Percentiles rank a stretch among this genome's conserved stretches.
These are phyloP conservation scores for Pocota personata DNA, from an alignment of 2,888 invertebrate species.

Conservation along the genomic window DNA sequence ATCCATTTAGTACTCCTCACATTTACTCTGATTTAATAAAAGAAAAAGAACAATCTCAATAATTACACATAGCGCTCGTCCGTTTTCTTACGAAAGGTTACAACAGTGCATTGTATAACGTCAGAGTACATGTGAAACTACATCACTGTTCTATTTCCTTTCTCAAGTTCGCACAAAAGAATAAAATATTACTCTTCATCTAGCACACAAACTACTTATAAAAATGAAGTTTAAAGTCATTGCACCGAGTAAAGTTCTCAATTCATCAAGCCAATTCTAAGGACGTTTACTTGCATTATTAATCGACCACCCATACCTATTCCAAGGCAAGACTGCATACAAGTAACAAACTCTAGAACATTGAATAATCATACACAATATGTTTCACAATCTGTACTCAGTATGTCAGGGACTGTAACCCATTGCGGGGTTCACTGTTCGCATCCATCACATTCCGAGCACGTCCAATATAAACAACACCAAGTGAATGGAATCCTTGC, in stretches of 20 bases:
- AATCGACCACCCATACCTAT: background rate
- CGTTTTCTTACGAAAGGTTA: no score
- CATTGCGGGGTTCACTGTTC: constrained; percentile 41
- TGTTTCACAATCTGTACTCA: constrained; percentile 20
- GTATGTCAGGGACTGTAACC: constrained; percentile 11
- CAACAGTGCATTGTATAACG: no score
- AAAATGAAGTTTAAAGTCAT: background rate
- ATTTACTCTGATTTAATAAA: no score
- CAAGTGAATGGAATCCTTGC: constrained; percentile 27
- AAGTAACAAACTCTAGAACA: background rate
- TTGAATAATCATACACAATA: constrained; percentile 40
- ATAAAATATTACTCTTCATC: background rate
- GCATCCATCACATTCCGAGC: constrained; percentile 60
- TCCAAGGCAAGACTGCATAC: background rate
- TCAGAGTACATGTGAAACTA: no score
- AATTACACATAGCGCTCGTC: no score
- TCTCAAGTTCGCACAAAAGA: background rate
- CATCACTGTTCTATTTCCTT: no score
- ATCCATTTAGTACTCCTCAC: no score
- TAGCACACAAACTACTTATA: background rate
- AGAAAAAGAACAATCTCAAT: no score
- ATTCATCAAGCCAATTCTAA: background rate
- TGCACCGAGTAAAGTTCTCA: background rate
- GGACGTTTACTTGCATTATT: constrained; percentile 11
- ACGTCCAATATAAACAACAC: constrained; percentile 50